These are phyloP conservation scores for Drosophila subsilvestris DNA, from an alignment of 2,888 invertebrate genomes.

Conservation along the genomic window DNA sequence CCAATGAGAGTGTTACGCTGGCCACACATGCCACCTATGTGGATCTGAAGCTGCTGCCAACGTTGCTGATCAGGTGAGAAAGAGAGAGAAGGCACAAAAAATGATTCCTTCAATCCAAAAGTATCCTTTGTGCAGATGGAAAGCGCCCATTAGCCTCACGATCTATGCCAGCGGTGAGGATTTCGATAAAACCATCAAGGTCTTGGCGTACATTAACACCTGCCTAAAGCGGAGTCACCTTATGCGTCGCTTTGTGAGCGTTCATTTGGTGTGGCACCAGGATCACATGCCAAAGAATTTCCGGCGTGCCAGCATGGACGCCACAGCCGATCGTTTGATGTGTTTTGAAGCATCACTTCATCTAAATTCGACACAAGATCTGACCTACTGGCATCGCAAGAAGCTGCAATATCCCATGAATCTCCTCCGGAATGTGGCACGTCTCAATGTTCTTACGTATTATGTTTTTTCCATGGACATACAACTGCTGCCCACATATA, in stretches of 20 bases:
- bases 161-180: conserved; percentile 43
- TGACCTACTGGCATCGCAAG: conserved; percentile 72
- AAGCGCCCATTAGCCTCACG: conserved; percentile 49
- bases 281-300: conserved; percentile 85
- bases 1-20: conserved; percentile 46
- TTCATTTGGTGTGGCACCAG: conserved; percentile 87
- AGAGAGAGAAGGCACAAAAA: background rate
- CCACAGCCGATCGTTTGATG: background rate
- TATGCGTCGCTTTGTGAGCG: conserved; percentile 85
- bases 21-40: conserved; percentile 82
- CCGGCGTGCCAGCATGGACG: background rate
- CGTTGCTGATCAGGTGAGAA: conserved; percentile 81
- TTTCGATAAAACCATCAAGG: conserved; percentile 17
- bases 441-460: conserved; percentile 90
- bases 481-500: conserved; percentile 92
- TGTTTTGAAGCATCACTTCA: background rate
- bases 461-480: conserved; percentile 92
- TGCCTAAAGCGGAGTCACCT: conserved; percentile 15
- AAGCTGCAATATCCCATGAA: conserved; percentile 93
- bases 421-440: conserved; percentile 92
- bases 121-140: conserved; percentile 36
- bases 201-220: conserved; percentile 21
- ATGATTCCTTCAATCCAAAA: no score
- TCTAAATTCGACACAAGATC: conserved; percentile 1
- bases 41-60: conserved; percentile 40